A percentile compares a stretch with the other conserved stretches of the same genome.
Conservation (phyloP, 2,888 invertebrate genomes). For the Portevinia maculata region DNA sequence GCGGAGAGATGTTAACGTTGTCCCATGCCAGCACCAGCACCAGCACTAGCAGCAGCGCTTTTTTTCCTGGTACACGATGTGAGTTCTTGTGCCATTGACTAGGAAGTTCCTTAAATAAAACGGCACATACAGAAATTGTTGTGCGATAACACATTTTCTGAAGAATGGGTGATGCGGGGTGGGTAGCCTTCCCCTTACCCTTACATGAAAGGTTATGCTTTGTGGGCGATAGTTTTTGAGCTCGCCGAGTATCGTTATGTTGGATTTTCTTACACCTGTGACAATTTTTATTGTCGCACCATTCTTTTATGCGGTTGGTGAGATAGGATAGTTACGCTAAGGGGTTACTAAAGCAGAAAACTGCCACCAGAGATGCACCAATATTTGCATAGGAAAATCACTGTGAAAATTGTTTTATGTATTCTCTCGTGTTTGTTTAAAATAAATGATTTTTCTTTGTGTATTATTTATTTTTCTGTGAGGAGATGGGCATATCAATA, state of each 20-base stretch:
- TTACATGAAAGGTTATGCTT: constrained; percentile 58
- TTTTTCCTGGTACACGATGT: constrained; percentile 34
- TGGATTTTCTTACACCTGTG: constrained; percentile 72
- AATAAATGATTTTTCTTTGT: constrained; percentile 7
- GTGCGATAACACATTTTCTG: constrained; percentile 56
- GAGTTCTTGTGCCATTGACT: constrained; percentile 14
- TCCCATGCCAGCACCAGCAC: constrained; percentile 49
- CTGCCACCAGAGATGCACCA: constrained; percentile 38
- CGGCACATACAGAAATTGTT: constrained; percentile 41
- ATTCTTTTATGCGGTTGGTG: constrained; percentile 24
- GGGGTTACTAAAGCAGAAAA: constrained; percentile 1
- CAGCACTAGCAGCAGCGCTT: constrained; percentile 1
- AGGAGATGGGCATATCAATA: not conserved
- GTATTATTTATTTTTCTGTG: not conserved
- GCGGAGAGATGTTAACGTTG: constrained; percentile 73
- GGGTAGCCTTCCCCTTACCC: not conserved
- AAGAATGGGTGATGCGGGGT: not conserved
- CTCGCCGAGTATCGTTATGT: constrained; percentile 60
- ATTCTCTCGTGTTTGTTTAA: constrained; percentile 29
- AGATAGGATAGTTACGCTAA: not conserved
- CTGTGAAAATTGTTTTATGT: constrained; percentile 56
- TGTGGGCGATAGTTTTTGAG: constrained; percentile 63
- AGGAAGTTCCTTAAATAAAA: constrained; percentile 53
- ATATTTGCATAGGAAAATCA: constrained; percentile 68
- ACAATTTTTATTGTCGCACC: constrained; percentile 63